Evolutionary conservation across 2,113 vertebrate genomes (phyloP).

Genomic region (Callipepla squamata): DNA sequence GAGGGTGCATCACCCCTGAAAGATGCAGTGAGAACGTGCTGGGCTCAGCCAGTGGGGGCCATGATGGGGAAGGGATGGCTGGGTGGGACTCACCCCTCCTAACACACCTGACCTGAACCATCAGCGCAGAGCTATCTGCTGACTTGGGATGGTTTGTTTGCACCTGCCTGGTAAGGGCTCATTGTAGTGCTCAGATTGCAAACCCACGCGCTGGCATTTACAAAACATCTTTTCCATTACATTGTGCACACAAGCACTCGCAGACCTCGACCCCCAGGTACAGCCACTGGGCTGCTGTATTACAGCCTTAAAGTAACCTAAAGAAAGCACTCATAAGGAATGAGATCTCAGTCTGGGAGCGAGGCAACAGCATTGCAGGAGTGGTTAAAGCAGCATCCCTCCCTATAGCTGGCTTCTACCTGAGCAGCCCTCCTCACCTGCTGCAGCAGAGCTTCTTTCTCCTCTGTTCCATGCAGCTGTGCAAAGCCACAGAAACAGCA

Average conservation of each 20-base stretch:
- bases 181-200: neutral
- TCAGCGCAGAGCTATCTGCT: neutral
- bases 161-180: neutral
- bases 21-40: neutral
- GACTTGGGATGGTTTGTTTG: neutral
- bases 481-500: neutral
- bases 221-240: neutral
- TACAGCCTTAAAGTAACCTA: neutral
- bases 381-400: fast-evolving
- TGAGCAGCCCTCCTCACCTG: neutral
- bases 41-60: neutral
- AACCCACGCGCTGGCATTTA: neutral
- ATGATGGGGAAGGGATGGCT: too few species aligned
- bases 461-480: neutral
- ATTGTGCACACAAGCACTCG: neutral
- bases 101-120: neutral
- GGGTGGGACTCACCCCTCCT: neutral
- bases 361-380: neutral
- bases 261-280: neutral
- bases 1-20: neutral
- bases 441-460: neutral
- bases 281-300: neutral
- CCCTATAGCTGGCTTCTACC: neutral
- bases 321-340: neutral
- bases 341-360: neutral